Evolutionary conservation across 2,888 invertebrate genomes (phyloP).

Genomic region (Dioctria linearis): DNA sequence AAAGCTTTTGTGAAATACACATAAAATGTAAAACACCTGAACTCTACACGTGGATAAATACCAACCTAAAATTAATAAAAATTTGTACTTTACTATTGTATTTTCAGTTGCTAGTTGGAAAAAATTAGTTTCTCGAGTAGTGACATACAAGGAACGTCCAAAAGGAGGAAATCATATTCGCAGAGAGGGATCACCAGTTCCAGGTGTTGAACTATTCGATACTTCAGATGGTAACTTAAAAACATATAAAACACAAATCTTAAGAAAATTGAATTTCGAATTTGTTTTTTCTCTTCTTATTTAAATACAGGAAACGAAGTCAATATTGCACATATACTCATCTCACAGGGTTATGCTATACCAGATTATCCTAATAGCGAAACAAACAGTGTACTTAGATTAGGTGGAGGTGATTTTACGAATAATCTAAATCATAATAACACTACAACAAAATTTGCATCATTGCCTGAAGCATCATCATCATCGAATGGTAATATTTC

Average conservation of each 20-base stretch:
- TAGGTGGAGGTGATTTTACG: conserved; percentile 52
- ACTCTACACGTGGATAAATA: too few relatives aligned
- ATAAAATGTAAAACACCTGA: background rate
- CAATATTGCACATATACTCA: conserved; percentile 67
- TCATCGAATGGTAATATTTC: conserved; percentile 13
- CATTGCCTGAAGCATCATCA: background rate
- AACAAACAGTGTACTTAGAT: conserved; percentile 49
- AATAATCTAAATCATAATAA: background rate
- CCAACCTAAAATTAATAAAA: too few relatives aligned
- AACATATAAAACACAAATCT: background rate
- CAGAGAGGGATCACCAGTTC: conserved; percentile 81
- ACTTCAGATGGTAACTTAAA: conserved; percentile 74
- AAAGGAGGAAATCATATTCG: conserved; percentile 63
- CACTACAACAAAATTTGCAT: background rate
- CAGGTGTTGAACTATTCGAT: conserved; percentile 84
- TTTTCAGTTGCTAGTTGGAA: conserved; percentile 83
- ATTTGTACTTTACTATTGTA: conserved; percentile 57
- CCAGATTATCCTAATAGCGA: conserved; percentile 60
- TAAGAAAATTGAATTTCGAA: background rate
- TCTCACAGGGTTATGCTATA: conserved; percentile 67
- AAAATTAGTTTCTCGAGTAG: conserved; percentile 81
- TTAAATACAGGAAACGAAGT: conserved; percentile 63
- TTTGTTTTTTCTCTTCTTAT: background rate
- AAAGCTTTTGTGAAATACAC: background rate
- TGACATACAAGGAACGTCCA: conserved; percentile 78